Conservation (phyloP, 2,113 vertebrate species). For the Sinocyclocheilus anshuiensis region DNA sequence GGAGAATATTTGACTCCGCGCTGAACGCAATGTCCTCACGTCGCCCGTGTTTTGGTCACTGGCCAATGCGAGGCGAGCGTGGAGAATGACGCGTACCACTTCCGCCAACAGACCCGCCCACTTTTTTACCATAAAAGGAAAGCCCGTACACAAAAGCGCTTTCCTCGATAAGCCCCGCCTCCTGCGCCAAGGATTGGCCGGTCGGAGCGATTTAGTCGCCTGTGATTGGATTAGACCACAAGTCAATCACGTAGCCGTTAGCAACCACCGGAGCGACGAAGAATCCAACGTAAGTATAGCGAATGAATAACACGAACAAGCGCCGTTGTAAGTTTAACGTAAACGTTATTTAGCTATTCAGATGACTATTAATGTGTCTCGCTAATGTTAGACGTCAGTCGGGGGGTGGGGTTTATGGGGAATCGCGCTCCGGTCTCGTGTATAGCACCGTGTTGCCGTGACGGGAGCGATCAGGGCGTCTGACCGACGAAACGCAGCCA, state of each 20-base stretch:
- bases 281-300: not conserved
- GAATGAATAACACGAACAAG: not conserved
- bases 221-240: not conserved
- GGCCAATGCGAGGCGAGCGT: slow-evolving; percentile 64
- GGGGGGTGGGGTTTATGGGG: slow-evolving; percentile 44
- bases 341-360: too few species aligned
- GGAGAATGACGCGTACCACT: slow-evolving; percentile 47
- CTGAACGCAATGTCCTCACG: slow-evolving; percentile 64
- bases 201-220: too few species aligned
- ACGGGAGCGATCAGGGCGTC: not conserved
- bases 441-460: slow-evolving; percentile 65
- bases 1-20: not conserved
- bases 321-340: not conserved
- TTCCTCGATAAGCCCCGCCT: not conserved
- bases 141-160: not conserved
- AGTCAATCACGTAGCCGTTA: not conserved
- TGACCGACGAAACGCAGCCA: not conserved
- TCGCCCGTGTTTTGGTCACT: slow-evolving; percentile 47
- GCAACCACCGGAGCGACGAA: not conserved
- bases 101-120: slow-evolving; percentile 49
- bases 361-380: not conserved
- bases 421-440: slow-evolving; percentile 67
- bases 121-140: slow-evolving; percentile 60
- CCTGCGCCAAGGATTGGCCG: not conserved
- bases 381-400: not conserved